Conservation (phyloP, 2,888 invertebrate species). For the Platycnemis pennipes region DNA sequence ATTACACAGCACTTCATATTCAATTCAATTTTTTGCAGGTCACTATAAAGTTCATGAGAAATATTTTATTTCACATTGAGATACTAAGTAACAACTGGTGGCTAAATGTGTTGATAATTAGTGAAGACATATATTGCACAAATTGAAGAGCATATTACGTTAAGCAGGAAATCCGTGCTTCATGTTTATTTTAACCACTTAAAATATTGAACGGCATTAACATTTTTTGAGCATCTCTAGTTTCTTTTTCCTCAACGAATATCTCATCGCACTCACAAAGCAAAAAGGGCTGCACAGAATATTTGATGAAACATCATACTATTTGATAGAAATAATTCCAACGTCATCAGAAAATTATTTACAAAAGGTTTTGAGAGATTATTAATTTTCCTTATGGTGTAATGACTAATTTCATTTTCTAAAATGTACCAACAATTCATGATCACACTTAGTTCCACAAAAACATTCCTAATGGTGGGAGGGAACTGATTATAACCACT, state of each 20-base stretch:
- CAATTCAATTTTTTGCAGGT: background rate
- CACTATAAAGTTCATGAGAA: background rate
- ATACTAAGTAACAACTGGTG: background rate
- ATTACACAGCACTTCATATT: background rate
- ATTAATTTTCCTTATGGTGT: background rate
- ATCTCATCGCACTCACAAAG: background rate
- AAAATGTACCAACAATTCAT: background rate
- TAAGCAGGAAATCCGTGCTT: background rate
- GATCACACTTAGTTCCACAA: no score
- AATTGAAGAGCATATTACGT: background rate
- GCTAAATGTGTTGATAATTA: background rate
- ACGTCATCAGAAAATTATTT: background rate
- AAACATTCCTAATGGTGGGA: background rate
- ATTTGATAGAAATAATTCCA: background rate
- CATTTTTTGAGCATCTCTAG: background rate
- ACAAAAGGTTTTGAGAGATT: background rate
- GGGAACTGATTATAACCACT: background rate
- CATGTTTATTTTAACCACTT: background rate
- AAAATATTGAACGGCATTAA: background rate
- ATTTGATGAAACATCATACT: background rate
- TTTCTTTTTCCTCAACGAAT: background rate
- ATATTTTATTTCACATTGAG: no score
- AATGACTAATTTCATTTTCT: background rate
- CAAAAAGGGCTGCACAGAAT: background rate
- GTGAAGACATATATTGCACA: background rate